Evolutionary conservation across 2,797 vertebrate species (phyloP).

Genomic region (Galagoides demidoff): DNA sequence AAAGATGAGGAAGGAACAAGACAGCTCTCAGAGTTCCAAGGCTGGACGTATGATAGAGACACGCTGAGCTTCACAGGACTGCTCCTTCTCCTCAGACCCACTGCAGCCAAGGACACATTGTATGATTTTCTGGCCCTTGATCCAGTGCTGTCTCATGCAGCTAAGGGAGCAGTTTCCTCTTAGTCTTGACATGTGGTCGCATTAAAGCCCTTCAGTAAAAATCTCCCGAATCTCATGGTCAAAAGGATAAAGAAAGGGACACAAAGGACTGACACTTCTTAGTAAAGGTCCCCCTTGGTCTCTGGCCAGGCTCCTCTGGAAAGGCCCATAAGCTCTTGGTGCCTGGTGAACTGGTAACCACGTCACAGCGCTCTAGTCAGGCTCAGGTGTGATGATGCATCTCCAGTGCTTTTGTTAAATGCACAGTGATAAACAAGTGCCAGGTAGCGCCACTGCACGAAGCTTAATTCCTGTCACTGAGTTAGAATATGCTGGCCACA

Average conservation of each 20-base stretch:
- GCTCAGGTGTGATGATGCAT: not conserved
- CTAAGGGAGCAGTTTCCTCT: not conserved
- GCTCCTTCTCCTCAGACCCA: not conserved
- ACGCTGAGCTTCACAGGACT: fast-evolving
- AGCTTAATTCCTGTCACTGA: not conserved
- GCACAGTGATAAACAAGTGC: not conserved
- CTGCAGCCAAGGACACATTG: too few species aligned
- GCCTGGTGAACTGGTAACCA: not conserved
- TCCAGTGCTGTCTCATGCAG: not conserved
- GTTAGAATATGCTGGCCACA: not conserved
- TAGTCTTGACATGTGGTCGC: not conserved
- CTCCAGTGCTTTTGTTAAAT: not conserved
- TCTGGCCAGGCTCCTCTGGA: not conserved
- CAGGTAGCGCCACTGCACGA: not conserved
- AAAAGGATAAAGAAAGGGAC: not conserved
- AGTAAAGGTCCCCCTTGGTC: not conserved
- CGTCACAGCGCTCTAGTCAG: not conserved
- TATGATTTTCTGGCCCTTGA: not conserved
- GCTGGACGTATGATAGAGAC: not conserved
- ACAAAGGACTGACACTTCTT: not conserved
- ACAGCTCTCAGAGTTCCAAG: not conserved
- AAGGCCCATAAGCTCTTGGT: not conserved
- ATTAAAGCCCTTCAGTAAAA: not conserved
- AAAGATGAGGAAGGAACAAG: not conserved
- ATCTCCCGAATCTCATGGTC: not conserved